These are phyloP conservation scores for Choloepus hoffmanni DNA, from an alignment of 2,113 vertebrate species.

Conservation along the genomic window DNA sequence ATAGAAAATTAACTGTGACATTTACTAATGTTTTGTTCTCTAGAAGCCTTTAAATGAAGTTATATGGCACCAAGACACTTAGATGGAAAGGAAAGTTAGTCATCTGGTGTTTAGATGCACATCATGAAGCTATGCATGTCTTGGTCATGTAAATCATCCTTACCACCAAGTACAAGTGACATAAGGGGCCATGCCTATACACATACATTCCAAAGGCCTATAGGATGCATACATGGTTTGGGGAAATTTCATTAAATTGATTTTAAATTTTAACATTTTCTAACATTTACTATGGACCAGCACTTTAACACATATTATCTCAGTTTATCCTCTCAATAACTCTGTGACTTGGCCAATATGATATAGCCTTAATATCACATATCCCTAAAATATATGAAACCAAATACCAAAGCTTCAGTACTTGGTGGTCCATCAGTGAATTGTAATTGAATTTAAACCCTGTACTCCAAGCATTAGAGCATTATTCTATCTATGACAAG, in stretches of 20 bases:
- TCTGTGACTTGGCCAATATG: not conserved
- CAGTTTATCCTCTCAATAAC: not conserved
- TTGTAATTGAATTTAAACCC: slow-evolving; percentile 44
- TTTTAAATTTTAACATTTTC: slow-evolving; percentile 48
- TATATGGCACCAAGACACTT: not conserved
- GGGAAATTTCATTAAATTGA: slow-evolving; percentile 15
- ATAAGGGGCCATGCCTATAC: not conserved
- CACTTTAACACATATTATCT: slow-evolving; percentile 11
- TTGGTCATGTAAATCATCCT: not conserved
- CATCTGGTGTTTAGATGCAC: not conserved
- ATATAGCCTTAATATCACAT: not conserved
- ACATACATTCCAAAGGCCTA: not conserved
- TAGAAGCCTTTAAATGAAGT: not conserved
- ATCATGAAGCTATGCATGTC: not conserved
- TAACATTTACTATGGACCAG: not conserved
- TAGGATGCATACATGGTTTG: not conserved
- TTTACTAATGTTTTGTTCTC: slow-evolving; percentile 9
- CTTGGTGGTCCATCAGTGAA: not conserved
- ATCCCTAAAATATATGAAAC: slow-evolving; percentile 26
- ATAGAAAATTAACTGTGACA: not conserved
- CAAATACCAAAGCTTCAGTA: slow-evolving; percentile 27
- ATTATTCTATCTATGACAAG: not conserved
- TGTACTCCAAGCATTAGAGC: not conserved
- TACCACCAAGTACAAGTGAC: not conserved
- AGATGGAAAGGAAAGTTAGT: not conserved